Evolutionary conservation across 2,113 vertebrate genomes (phyloP).

Genomic region (Alces alces): DNA sequence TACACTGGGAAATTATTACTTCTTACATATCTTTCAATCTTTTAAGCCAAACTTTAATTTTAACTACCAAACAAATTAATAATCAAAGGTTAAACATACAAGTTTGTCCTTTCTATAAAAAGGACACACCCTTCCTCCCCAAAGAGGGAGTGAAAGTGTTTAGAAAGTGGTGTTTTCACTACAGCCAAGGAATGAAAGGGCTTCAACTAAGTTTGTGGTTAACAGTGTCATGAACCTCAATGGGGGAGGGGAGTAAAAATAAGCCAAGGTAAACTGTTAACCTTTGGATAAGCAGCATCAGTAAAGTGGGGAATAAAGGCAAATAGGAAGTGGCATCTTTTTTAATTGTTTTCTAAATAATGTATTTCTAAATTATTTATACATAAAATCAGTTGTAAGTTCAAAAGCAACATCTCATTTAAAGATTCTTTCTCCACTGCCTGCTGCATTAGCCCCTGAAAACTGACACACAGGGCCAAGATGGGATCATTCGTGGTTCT

Average conservation of each 20-base stretch:
- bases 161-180: not conserved
- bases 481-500: not conserved
- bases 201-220: not conserved
- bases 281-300: not conserved
- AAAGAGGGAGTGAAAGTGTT: not conserved
- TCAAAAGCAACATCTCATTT: not conserved
- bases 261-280: not conserved
- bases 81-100: not conserved
- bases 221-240: not conserved
- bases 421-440: not conserved
- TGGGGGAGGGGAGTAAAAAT: not conserved
- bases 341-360: not conserved
- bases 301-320: not conserved
- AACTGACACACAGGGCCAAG: not conserved
- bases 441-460: not conserved
- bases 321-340: not conserved
- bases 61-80: not conserved
- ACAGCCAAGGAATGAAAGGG: not conserved
- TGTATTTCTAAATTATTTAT: not conserved
- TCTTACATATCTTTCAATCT: not conserved
- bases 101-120: not conserved
- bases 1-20: not conserved
- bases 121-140: fast-evolving
- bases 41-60: not conserved
- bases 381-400: not conserved